Evolutionary conservation across 2,888 invertebrate genomes (phyloP).

Genomic region (Platycnemis pennipes): DNA sequence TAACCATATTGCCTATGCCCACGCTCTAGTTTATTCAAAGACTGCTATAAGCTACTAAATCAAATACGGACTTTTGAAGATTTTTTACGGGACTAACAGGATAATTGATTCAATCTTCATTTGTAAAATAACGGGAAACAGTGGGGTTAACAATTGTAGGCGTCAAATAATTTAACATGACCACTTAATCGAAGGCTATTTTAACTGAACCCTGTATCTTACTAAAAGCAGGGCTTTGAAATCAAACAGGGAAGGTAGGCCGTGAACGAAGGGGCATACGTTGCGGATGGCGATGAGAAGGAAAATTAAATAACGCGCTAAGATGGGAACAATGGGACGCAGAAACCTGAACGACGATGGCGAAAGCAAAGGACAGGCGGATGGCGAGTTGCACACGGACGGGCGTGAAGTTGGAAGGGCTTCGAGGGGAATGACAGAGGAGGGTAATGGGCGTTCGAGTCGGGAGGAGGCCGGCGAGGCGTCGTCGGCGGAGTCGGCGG

Average conservation of each 20-base stretch:
- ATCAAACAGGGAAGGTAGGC: not conserved
- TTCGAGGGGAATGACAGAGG: not conserved
- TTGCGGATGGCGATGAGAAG: not conserved
- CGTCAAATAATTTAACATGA: too few species aligned
- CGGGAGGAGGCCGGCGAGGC: not conserved
- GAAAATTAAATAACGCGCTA: not conserved
- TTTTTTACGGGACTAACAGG: too few species aligned
- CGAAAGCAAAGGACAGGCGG: not conserved
- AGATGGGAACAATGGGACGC: not conserved
- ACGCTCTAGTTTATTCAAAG: too few species aligned
- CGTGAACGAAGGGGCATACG: not conserved
- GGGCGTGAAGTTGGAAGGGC: not conserved
- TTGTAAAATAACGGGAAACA: too few species aligned
- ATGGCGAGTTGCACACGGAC: not conserved
- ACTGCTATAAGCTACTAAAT: too few species aligned
- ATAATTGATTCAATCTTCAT: too few species aligned
- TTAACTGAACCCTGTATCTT: too few species aligned
- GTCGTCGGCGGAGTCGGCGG: constrained; percentile 46
- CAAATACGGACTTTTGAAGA: too few species aligned
- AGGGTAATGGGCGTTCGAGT: constrained; percentile 10
- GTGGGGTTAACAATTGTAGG: too few species aligned
- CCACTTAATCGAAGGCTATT: too few species aligned
- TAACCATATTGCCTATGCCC: too few species aligned
- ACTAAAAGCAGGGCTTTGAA: too few species aligned
- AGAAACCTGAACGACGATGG: not conserved